phyloP scores from a whole-genome alignment of 2,888 invertebrate genomes.

The Ptychoptera albimana region DNA sequence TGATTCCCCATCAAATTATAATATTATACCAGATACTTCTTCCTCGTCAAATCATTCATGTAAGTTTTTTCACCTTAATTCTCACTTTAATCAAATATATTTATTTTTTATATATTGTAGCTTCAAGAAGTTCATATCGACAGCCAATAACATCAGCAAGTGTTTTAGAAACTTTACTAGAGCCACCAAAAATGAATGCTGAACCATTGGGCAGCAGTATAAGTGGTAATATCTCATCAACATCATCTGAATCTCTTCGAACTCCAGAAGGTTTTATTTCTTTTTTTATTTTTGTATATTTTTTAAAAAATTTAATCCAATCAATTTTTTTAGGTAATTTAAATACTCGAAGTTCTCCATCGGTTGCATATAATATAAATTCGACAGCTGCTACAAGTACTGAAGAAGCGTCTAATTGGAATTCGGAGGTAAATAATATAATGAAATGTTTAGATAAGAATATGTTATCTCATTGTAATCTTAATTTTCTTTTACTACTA shows the following conservation, averaged over 20 bases:
- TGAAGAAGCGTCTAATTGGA: neutral
- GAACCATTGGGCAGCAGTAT: neutral
- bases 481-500: too few relatives aligned
- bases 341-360: neutral
- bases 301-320: too few relatives aligned
- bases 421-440: neutral
- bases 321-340: neutral
- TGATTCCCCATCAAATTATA: conserved; percentile 4
- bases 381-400: neutral
- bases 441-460: too few relatives aligned
- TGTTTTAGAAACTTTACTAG: conserved; percentile 14
- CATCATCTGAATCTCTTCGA: conserved; percentile 9
- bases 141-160: conserved; percentile 13
- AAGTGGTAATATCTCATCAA: conserved; percentile 6
- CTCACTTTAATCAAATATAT: neutral
- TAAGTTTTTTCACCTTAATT: conserved; percentile 4
- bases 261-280: conserved; percentile 11
- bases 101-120: conserved; percentile 5
- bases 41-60: conserved; percentile 6
- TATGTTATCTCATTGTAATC: too few relatives aligned
- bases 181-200: conserved; percentile 13
- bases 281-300: neutral
- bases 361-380: neutral
- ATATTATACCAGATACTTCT: conserved; percentile 3
- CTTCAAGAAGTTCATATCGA: conserved; percentile 8